Evolutionary conservation across 1,140 invertebrate species (phyloP), one percentile per base, ranked within the genome.

Genomic region (Zaprionus camerounensis): DNA sequence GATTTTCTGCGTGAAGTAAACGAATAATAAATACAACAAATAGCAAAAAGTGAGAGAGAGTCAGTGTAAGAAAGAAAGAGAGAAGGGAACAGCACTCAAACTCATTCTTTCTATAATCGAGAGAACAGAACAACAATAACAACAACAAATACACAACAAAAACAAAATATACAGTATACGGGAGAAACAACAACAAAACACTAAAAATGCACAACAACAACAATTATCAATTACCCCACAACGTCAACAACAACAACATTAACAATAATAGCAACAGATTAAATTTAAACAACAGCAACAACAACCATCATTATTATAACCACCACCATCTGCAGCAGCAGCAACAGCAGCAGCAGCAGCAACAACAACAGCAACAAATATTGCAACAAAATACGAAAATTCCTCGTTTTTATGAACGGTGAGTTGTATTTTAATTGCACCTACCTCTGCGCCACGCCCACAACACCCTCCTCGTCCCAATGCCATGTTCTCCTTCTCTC

Each of bases 351-450:
- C 28, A 53, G 5, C 22, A 61, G n/a, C 64, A 73, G 31, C 55
- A 73, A 41, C 63, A 55, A 22, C 44, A 55, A 11, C 56, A 70
- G 3, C 57, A 51, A 20, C 38, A 69, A 12, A 22, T 58, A 56
- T 67, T 70, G 38, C 71, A 63, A 65, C 66, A 59, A 69, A 78
- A 31, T 65, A 69, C 71, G 28, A 78, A 77, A 77, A 63, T 77
- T 51, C 17, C 71, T 68, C 75, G 75, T 58, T 67, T 77, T 58
- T 73, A 67, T 66, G 64, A 77, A 63, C 70, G 75, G 75, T 77
- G 75, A 77, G 75, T 77, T 72, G 62, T 55, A 0, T 38, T 61
- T 56, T 24, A 51, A 51, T 24, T 24, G 46, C 20, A 24, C 28
- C 63, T 15, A 6, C 22, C 38, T 26, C 22, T 28, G 4, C 12